phyloP scores from a whole-genome alignment of 2,797 vertebrate species.

The Rachycentron canadum region DNA sequence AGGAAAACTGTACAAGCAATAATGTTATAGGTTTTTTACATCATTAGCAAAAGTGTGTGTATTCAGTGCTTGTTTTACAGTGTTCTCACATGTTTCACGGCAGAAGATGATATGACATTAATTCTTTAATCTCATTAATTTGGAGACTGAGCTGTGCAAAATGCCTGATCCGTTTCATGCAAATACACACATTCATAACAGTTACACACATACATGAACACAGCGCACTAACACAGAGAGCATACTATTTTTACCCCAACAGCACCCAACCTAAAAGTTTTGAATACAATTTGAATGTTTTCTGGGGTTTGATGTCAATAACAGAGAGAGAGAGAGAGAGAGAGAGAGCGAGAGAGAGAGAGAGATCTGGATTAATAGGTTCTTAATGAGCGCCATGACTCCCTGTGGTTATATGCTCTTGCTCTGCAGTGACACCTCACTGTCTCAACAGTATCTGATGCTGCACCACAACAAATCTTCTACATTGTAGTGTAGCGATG shows the following conservation, averaged over 20 bases:
- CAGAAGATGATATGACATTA: conserved; percentile 15
- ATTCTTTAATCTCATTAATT: conserved; percentile 45
- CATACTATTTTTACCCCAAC: neutral
- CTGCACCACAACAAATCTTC: neutral
- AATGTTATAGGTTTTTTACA: neutral
- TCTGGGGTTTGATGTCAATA: conserved; percentile 1
- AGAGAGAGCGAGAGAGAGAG: too few species aligned
- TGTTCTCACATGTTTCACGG: neutral
- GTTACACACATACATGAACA: neutral
- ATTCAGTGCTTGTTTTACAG: neutral
- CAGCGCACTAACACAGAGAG: neutral
- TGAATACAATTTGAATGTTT: conserved; percentile 59
- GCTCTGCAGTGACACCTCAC: neutral
- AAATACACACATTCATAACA: neutral
- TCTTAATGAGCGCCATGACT: neutral
- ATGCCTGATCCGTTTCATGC: conserved; percentile 6
- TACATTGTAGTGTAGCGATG: neutral
- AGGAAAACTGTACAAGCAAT: neutral
- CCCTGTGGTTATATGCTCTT: neutral
- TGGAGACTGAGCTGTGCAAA: conserved; percentile 7
- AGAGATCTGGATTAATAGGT: neutral
- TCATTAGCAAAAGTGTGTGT: neutral
- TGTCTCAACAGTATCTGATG: conserved; percentile 11
- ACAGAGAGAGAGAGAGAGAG: too few species aligned
- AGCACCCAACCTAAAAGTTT: conserved; percentile 2